A percentile compares a stretch with the other conserved stretches of the same genome.
Evolutionary conservation across 1,140 invertebrate genomes (phyloP).

Genomic region (Goniozus legneri): DNA sequence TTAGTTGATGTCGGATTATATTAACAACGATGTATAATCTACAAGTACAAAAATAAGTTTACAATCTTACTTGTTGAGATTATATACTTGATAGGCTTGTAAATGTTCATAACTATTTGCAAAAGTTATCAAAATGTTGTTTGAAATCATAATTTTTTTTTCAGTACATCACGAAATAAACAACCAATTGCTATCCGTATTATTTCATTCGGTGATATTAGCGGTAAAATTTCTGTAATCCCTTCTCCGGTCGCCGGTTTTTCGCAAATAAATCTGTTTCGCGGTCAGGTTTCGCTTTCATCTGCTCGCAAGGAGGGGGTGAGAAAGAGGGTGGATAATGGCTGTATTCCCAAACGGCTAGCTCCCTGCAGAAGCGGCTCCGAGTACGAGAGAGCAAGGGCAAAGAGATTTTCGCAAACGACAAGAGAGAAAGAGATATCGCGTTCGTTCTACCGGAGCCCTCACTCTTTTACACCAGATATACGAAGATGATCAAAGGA

Average conservation of each 20-base stretch:
- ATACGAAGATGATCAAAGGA: conserved; percentile 31
- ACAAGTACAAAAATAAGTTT: too few relatives aligned
- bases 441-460: neutral
- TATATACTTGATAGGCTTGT: too few relatives aligned
- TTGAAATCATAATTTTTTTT: too few relatives aligned
- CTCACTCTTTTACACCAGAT: conserved; percentile 26
- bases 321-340: conserved; percentile 38
- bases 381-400: too few relatives aligned
- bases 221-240: conserved; percentile 32
- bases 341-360: conserved; percentile 42
- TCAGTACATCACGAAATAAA: too few relatives aligned
- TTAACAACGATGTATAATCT: too few relatives aligned
- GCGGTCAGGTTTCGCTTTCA: conserved; percentile 50
- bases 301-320: conserved; percentile 22
- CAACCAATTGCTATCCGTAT: too few relatives aligned
- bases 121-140: too few relatives aligned
- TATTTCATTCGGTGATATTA: conserved; percentile 30
- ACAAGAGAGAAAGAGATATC: conserved; percentile 5
- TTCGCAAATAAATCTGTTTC: conserved; percentile 42
- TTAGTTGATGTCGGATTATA: too few relatives aligned
- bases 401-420: too few relatives aligned
- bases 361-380: neutral
- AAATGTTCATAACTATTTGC: too few relatives aligned
- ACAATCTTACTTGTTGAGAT: too few relatives aligned
- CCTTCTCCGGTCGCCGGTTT: conserved; percentile 33